phyloP scores from a whole-genome alignment of 2,888 invertebrate genomes.

The Empis livida region DNA sequence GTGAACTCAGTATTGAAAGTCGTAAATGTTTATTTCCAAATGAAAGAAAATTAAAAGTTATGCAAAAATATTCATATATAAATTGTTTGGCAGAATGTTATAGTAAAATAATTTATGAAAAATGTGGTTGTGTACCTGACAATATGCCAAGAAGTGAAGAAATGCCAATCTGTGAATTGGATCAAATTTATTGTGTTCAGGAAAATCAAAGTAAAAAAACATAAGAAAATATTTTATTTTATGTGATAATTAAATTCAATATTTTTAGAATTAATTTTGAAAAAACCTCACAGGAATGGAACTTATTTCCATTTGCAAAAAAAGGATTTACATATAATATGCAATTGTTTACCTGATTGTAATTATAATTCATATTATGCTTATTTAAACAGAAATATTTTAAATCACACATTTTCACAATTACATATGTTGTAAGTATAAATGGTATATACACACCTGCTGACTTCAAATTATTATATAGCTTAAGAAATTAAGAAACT shows the following conservation, averaged over 20 bases:
- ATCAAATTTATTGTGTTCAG: slow-evolving; percentile 18
- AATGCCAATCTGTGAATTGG: slow-evolving; percentile 17
- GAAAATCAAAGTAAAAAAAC: slow-evolving; percentile 15
- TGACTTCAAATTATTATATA: no score
- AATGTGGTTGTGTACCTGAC: slow-evolving; percentile 48
- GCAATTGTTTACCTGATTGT: no score
- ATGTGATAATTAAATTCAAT: background rate
- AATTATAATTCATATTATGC: no score
- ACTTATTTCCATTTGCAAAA: no score
- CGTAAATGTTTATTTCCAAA: slow-evolving; percentile 45
- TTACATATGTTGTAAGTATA: no score
- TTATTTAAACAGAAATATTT: no score
- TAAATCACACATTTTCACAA: no score
- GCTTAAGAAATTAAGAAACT: no score
- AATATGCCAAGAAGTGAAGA: slow-evolving; percentile 35
- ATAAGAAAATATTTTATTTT: no score
- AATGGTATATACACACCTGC: no score
- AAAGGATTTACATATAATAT: no score
- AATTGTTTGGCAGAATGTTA: slow-evolving; percentile 51
- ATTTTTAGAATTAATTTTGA: background rate
- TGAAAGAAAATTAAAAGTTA: slow-evolving; percentile 35
- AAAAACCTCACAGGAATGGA: background rate
- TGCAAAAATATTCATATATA: slow-evolving; percentile 43
- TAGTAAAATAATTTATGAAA: slow-evolving; percentile 31
- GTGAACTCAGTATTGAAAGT: slow-evolving; percentile 30